A percentile compares a stretch with the other conserved stretches of the same genome.
Conservation (phyloP, 2,888 invertebrate species). For the Zaprionus lineosus region DNA sequence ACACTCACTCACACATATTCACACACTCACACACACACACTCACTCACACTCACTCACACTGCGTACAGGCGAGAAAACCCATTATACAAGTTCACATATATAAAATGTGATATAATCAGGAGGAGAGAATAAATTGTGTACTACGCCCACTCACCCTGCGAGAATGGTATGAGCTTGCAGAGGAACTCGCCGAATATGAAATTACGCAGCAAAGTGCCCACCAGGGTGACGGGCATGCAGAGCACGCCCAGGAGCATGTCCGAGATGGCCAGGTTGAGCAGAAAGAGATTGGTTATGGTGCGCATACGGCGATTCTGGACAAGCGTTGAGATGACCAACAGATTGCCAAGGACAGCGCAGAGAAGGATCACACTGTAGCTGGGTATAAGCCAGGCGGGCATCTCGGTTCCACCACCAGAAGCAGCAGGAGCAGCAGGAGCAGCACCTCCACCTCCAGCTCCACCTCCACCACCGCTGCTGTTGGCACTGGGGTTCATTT, state of each 20-base stretch:
- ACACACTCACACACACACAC: background rate
- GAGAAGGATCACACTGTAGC: conserved; percentile 90
- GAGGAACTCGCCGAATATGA: conserved; percentile 89
- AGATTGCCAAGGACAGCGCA: conserved; percentile 91
- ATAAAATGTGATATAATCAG: conserved; percentile 56
- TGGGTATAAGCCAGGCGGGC: conserved; percentile 82
- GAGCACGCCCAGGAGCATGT: conserved; percentile 88
- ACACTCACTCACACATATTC: background rate
- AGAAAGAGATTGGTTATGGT: conserved; percentile 91
- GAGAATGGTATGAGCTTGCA: conserved; percentile 89
- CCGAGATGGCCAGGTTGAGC: conserved; percentile 88
- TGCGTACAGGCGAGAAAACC: background rate
- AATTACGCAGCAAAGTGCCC: conserved; percentile 86
- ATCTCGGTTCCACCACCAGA: conserved; percentile 53
- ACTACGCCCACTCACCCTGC: conserved; percentile 87
- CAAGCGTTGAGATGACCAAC: conserved; percentile 90
- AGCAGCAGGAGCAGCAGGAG: too few relatives aligned
- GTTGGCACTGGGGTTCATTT: background rate
- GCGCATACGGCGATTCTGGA: conserved; percentile 90
- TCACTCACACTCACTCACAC: background rate
- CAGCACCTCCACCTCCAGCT: background rate
- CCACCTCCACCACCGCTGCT: background rate
- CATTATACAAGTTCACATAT: too few relatives aligned
- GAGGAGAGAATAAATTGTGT: too few relatives aligned
- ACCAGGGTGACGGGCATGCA: conserved; percentile 91